Evolutionary conservation across 2,888 invertebrate genomes (phyloP), one percentile per base, ranked within the genome.

Genomic region (Altica lythri): DNA sequence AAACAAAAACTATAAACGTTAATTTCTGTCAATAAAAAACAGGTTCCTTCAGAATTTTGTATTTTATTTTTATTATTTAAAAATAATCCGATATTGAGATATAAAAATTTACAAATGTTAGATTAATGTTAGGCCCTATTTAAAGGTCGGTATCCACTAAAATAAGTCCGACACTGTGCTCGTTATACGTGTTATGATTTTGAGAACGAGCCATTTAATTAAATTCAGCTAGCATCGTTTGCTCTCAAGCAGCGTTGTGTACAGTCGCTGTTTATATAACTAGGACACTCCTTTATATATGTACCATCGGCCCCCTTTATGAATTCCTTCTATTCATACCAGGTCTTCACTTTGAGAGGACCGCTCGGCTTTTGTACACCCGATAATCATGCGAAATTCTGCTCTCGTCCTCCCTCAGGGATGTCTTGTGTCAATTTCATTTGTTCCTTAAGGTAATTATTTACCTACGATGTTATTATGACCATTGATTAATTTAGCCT

Each of bases 221-320:
- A 67, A 66, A 66, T 65, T 64, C 65, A 45, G 64, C 58, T 51
- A 68, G 66, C 67, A 68, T 68, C 67, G 69, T 69, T 69, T 67
- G 67, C 62, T 64, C 65, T 65, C 68, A 62, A 68, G 65, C 67
- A 68, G 65, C 57, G 66, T 63, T 66, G 61, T 70, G 67, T 68
- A 34, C 34, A 34, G 14, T 34, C 34, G 40, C 40, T 25, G 40
- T 40, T 40, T 40, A 25, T n/a, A n/a, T 40, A 40, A 40, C 40
- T 40, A 25, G 40, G 34, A 34, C 34, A 34, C 12, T 10, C 34
- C 16, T 34, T 34, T 34, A 34, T 34, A 34, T 34, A 34, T n/a
- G n/a, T n/a, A 34, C 16, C 16, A 34, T 13, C 17, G 10, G 19
- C 14, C 9, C 38, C 14, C 38, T 38, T 38, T 38, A 38, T 38